Evolutionary conservation across 2,113 vertebrate species (phyloP).

Genomic region (Bothrops jararaca): DNA sequence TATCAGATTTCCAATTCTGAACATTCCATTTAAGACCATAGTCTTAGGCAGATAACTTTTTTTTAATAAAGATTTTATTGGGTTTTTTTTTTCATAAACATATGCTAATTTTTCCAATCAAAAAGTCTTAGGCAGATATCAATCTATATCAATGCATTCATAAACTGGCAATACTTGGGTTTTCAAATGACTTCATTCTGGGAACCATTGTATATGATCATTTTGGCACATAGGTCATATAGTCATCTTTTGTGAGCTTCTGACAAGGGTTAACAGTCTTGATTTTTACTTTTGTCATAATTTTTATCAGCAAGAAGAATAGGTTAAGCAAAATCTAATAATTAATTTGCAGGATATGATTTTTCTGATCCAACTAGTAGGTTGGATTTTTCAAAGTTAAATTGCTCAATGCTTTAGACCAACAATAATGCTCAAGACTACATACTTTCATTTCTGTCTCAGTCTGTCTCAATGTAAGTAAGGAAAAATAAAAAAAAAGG

Average conservation of each 20-base stretch:
- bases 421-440: neutral
- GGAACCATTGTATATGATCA: neutral
- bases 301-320: neutral
- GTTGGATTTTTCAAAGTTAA: neutral
- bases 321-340: neutral
- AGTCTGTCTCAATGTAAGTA: neutral
- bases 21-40: neutral
- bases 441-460: neutral
- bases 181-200: too few relatives aligned
- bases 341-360: neutral
- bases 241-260: too few relatives aligned
- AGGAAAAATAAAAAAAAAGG: neutral
- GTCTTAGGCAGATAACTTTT: neutral
- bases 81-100: too few relatives aligned
- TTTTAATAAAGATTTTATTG: too few relatives aligned
- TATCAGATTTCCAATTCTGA: neutral
- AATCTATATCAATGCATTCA: neutral
- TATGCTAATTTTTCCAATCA: too few relatives aligned
- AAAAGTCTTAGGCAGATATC: neutral
- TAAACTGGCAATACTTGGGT: too few relatives aligned
- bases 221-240: neutral
- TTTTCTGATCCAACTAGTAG: neutral
- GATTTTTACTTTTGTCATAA: too few relatives aligned
- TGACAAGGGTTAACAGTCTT: too few relatives aligned
- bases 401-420: neutral